Evolutionary conservation across 2,888 invertebrate species (phyloP).

Genomic region (Meandrusa payeni): DNA sequence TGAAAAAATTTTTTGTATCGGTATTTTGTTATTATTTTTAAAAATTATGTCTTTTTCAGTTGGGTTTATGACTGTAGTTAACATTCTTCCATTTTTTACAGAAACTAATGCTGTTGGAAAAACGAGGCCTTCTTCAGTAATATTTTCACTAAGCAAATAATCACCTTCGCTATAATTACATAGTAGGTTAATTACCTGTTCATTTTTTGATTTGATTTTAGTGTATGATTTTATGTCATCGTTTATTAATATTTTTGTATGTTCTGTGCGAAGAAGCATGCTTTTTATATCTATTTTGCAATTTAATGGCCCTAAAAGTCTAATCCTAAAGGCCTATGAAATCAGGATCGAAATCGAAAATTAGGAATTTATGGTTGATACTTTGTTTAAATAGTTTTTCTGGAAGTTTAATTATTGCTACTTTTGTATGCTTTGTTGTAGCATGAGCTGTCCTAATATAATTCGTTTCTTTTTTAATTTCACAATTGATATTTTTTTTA

Average conservation of each 20-base stretch:
- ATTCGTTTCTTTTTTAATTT: conserved; percentile 37
- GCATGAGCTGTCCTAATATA: conserved; percentile 53
- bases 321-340: conserved; percentile 32
- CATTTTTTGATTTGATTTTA: not conserved
- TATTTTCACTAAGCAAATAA: not conserved
- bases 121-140: not conserved
- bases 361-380: conserved; percentile 32
- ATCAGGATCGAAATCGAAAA: conserved; percentile 35
- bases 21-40: too few relatives aligned
- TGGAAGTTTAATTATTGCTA: conserved; percentile 26
- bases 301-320: conserved; percentile 24
- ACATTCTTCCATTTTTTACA: too few relatives aligned
- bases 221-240: not conserved
- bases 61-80: too few relatives aligned
- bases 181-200: not conserved
- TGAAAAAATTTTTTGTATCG: too few relatives aligned
- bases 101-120: not conserved
- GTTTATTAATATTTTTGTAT: not conserved
- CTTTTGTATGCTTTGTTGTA: conserved; percentile 36
- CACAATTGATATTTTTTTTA: conserved; percentile 18
- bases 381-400: conserved; percentile 1
- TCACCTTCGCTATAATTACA: too few relatives aligned
- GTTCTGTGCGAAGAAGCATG: not conserved
- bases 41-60: too few relatives aligned
- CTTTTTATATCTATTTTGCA: not conserved